These are phyloP conservation scores for Camponotus pennsylvanicus DNA, from an alignment of 1,140 invertebrate species.

Conservation along the genomic window DNA sequence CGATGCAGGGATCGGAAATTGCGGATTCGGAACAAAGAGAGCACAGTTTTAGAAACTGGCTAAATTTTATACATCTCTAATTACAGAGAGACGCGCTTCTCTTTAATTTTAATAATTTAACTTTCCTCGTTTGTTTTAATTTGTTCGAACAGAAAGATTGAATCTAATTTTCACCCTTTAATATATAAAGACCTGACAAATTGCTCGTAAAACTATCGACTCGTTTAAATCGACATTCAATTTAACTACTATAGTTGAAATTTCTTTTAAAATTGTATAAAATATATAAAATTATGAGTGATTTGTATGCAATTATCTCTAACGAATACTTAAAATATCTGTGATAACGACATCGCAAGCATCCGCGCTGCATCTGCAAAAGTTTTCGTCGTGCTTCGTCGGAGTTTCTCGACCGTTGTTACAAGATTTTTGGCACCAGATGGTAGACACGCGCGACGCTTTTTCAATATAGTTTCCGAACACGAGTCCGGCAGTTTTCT, in stretches of 20 bases:
- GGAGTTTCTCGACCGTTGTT: conserved; percentile 13
- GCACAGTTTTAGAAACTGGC: not conserved
- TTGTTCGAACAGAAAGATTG: not conserved
- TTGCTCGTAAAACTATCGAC: not conserved
- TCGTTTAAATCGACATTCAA: not conserved
- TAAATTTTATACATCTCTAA: conserved; percentile 14
- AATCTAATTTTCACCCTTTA: not conserved
- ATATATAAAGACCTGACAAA: not conserved
- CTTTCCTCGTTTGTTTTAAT: too few relatives aligned
- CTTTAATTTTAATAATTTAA: not conserved
- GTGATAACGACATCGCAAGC: not conserved
- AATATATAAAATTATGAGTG: not conserved
- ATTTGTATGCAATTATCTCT: not conserved
- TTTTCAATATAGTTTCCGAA: conserved; percentile 22
- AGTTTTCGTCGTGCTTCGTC: conserved; percentile 17
- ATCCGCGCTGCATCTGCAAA: not conserved
- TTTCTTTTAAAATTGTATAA: not conserved
- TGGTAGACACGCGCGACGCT: conserved; percentile 22
- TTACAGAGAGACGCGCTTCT: not conserved
- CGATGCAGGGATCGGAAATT: not conserved
- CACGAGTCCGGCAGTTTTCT: conserved; percentile 9
- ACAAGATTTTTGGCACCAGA: conserved; percentile 54
- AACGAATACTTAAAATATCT: not conserved
- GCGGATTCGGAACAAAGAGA: not conserved
- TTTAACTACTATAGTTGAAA: not conserved